Base-by-base conservation (phyloP, 2,888 invertebrate genomes). In the Agapostemon virescens region DNA sequence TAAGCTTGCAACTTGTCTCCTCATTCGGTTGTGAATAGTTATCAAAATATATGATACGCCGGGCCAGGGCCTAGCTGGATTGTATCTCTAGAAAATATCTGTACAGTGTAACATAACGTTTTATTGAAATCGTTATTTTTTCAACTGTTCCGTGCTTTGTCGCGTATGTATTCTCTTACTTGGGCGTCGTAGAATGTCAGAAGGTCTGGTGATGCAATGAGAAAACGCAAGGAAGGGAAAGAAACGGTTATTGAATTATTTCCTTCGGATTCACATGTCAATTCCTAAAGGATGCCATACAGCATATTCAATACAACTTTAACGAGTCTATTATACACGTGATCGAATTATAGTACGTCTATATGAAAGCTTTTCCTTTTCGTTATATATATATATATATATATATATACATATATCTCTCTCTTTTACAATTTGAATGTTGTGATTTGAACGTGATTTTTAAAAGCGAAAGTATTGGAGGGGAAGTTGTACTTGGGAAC, bases 21-120 rank as follows among this genome's bases (percentile, higher is more conserved):
- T 91, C 90, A 90, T 90, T 90, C 89, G 91, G 91, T 91, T 91
- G 91, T 91, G 91, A 91, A 89, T 88, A 89, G 77, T 86, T 89
- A 86, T 83, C 78, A 80, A 79, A 78, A 30, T 78, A 70, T 86
- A 81, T 36, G 42, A 76, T 80, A 67, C 45, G 36, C 63, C 55
- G 74, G 77, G 78, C 64, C 82, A 66, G 66, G 66, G 61, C 75
- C 74, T 81, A 77, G 77, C 63, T 77, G 64, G 61, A 78, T 75
- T 79, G 81, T 69, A 81, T 64, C 81, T 64, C 49, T 84, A 70
- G 81, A 85, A 74, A 74, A 58, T 72, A 81, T 42, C 23, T 87
- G 86, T 84, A 87, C 76, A 87, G 87, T 87, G 85, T 86, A 85
- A 83, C 74, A 86, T 86, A 86, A 79, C 77, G 71, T 74, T 80